Conservation (phyloP, 2,113 vertebrate species). For the Sinocyclocheilus anophthalmus region DNA sequence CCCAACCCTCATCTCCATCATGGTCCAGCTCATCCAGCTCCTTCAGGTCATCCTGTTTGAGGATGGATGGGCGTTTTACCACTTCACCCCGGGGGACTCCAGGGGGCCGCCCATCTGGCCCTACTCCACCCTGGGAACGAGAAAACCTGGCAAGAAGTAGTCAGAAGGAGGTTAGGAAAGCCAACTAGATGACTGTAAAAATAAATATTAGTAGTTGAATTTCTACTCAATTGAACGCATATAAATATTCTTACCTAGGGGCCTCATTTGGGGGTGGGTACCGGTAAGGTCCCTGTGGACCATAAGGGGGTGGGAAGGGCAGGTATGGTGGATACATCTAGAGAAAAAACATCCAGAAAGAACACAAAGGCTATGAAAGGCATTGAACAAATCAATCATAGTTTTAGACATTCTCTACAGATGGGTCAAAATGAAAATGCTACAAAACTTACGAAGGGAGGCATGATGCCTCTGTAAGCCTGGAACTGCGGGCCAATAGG, state of each 20-base stretch:
- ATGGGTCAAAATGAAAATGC: neutral
- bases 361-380: neutral
- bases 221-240: neutral
- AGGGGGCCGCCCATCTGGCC: slow-evolving; percentile 77
- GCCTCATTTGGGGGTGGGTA: slow-evolving; percentile 84
- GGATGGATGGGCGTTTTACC: slow-evolving; percentile 87
- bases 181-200: neutral
- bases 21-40: slow-evolving; percentile 93
- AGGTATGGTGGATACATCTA: slow-evolving; percentile 93
- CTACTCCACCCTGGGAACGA: slow-evolving; percentile 77
- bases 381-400: neutral
- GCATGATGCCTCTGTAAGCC: slow-evolving; percentile 87
- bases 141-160: slow-evolving; percentile 75
- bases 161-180: neutral
- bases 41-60: slow-evolving; percentile 92
- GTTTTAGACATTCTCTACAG: neutral
- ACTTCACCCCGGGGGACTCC: slow-evolving; percentile 79
- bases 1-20: slow-evolving; percentile 92
- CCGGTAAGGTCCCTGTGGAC: slow-evolving; percentile 89
- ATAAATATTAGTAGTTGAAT: neutral
- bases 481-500: slow-evolving; percentile 85
- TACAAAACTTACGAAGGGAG: slow-evolving; percentile 84
- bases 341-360: slow-evolving; percentile 30
- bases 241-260: slow-evolving; percentile 75
- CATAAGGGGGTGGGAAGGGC: slow-evolving; percentile 88